Percentiles rank a stretch among this genome's conserved stretches.
Conservation (phyloP, 2,888 invertebrate genomes). For the Stictocephala bisonia region DNA sequence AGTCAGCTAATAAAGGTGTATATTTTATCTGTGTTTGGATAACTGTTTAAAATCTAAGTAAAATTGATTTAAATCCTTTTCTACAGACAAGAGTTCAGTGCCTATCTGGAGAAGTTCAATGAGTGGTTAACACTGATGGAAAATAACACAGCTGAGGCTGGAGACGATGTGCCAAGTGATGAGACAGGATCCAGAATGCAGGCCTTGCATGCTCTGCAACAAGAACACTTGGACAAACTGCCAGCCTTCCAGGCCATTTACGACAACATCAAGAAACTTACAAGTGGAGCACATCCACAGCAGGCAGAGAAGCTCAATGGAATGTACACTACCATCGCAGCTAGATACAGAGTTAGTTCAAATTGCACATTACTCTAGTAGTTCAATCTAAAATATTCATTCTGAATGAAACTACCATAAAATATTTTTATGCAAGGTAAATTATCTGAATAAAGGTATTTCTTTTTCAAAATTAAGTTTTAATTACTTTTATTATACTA, state of each 20-base stretch:
- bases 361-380: too few species aligned
- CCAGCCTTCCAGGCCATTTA: slow-evolving; percentile 82
- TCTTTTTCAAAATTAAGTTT: too few species aligned
- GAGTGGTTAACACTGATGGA: slow-evolving; percentile 73
- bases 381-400: too few species aligned
- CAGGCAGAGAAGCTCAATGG: slow-evolving; percentile 80
- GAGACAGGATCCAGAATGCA: slow-evolving; percentile 84
- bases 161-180: slow-evolving; percentile 68
- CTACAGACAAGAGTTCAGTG: slow-evolving; percentile 81
- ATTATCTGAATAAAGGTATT: too few species aligned
- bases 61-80: background rate
- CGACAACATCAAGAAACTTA: slow-evolving; percentile 83
- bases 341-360: slow-evolving; percentile 73
- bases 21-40: background rate
- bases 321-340: slow-evolving; percentile 79
- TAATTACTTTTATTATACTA: too few species aligned
- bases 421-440: too few species aligned
- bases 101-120: slow-evolving; percentile 80
- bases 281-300: slow-evolving; percentile 74
- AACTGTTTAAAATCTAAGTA: background rate
- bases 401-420: too few species aligned
- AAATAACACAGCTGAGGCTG: slow-evolving; percentile 73
- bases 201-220: slow-evolving; percentile 80
- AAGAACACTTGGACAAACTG: slow-evolving; percentile 88
- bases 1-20: too few species aligned